Base-by-base conservation (phyloP, 2,113 vertebrate genomes). In the Eleginops maclovinus region DNA sequence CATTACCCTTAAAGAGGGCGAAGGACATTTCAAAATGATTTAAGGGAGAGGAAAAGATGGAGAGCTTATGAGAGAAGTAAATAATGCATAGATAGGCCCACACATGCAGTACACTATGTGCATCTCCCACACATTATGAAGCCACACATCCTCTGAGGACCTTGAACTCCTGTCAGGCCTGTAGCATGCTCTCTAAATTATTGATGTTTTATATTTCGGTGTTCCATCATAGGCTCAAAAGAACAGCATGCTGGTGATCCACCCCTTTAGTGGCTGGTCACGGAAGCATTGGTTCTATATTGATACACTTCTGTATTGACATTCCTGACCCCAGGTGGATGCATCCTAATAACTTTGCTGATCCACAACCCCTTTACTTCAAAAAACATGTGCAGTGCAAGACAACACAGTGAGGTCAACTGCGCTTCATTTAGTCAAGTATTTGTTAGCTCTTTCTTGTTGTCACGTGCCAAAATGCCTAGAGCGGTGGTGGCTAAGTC, bases 41-140 rank as follows among this genome's bases (percentile, higher is more conserved):
- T 16, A 47, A 19, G 3, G 28, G 6, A 69, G 17, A 5, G 5
- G 8, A 40, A 14, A 21, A 9, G 26, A 9, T 26, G 3, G 16
- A 28, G 43, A 24, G 16, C 13, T 40, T 17, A 46, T 31, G 16
- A 15, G 21, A 7, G 22, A 4, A 59, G 17, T 19, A 53, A 26
- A 67, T 55, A 19, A 68, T 58, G 21, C 17, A 68, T n/a, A 76
- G 17, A 49, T 22, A 13, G 4, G 40, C 15, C 64, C 17, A 10
- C 16, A 49, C 40, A 31, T 16, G 10, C 24, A 53, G 60, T 41
- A 56, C 74, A 78, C 41, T 0, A 68, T 81, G 60, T 81, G 9
- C n/a, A 24, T 70, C 56, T 63, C 14, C 72, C 77, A 73, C 72
- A 51, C 54, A 54, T 22, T 51, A n/a, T 16, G 9, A 40, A n/a